Conservation (phyloP, 2,888 invertebrate genomes). For the Brenthis daphne region DNA sequence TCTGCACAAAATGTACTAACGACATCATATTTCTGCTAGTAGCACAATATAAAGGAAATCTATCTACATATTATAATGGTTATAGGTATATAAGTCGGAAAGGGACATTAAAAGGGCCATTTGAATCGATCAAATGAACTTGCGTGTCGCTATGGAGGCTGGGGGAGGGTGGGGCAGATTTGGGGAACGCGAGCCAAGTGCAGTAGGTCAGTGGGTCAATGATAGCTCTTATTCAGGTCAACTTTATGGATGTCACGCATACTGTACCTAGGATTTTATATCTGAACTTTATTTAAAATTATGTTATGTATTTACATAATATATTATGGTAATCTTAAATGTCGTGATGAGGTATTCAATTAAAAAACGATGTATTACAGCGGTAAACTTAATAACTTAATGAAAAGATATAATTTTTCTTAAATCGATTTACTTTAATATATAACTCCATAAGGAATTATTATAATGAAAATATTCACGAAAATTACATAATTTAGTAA, state of each 20-base stretch:
- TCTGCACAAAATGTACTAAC: no score
- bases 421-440: no score
- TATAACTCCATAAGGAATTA: no score
- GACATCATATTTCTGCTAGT: neutral
- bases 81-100: constrained; percentile 6
- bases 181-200: constrained; percentile 72
- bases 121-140: constrained; percentile 34
- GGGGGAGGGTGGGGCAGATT: constrained; percentile 44
- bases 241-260: constrained; percentile 24
- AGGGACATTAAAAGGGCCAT: constrained; percentile 19
- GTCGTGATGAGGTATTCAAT: no score
- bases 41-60: neutral
- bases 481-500: no score
- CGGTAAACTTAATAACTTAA: no score
- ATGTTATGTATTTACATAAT: neutral
- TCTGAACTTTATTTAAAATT: constrained; percentile 4
- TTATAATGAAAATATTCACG: no score
- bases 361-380: no score
- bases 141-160: constrained; percentile 27
- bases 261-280: neutral
- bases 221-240: constrained; percentile 42
- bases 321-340: no score
- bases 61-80: neutral
- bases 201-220: constrained; percentile 77
- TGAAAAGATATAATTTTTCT: no score